These are phyloP conservation scores for Oreonectes daqikongensis DNA, from an alignment of 2,797 vertebrate species.

Conservation along the genomic window DNA sequence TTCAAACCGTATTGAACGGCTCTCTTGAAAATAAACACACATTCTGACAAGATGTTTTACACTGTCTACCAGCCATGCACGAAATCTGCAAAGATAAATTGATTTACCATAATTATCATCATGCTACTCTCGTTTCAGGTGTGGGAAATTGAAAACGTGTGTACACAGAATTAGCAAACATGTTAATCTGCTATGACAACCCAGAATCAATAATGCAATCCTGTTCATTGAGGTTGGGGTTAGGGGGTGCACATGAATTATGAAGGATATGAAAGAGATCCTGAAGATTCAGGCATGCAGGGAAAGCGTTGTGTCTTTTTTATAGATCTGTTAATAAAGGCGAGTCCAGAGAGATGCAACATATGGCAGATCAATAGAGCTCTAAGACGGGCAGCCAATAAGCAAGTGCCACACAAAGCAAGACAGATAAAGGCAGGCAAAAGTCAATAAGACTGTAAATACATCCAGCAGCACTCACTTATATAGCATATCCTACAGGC, in stretches of 20 bases:
- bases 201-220: constrained; percentile 18
- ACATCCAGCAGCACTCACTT: constrained; percentile 74
- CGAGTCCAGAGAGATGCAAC: constrained; percentile 42
- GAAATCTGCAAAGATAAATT: background rate
- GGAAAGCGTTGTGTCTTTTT: constrained; percentile 45
- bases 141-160: background rate
- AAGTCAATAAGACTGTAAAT: constrained; percentile 67
- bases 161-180: constrained; percentile 11
- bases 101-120: background rate
- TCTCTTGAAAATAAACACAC: constrained; percentile 3
- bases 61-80: background rate
- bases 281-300: constrained; percentile 25
- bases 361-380: constrained; percentile 40
- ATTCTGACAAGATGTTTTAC: constrained; percentile 9
- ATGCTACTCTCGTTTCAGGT: constrained; percentile 2
- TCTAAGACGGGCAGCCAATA: constrained; percentile 55
- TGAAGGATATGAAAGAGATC: constrained; percentile 25
- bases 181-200: constrained; percentile 29
- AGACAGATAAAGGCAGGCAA: constrained; percentile 49
- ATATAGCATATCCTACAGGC: constrained; percentile 69
- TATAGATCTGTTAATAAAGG: constrained; percentile 55
- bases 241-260: constrained; percentile 33
- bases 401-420: constrained; percentile 55
- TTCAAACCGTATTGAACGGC: background rate
- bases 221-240: constrained; percentile 6